Evolutionary conservation across 2,113 vertebrate genomes (phyloP).

Genomic region (Percina caprodes): DNA sequence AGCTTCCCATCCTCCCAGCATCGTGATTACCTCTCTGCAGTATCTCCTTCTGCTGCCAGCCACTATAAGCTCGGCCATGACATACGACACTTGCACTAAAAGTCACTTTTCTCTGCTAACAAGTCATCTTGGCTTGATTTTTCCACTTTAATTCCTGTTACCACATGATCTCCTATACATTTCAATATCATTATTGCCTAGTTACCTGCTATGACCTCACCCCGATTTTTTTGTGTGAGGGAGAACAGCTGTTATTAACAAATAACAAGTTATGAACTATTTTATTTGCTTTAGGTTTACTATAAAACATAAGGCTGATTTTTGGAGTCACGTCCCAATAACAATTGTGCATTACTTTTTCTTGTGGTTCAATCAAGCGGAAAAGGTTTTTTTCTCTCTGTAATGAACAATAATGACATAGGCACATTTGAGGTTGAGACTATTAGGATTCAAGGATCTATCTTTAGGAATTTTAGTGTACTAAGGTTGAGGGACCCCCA

Average conservation of each 20-base stretch:
- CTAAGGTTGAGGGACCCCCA: neutral
- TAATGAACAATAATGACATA: neutral
- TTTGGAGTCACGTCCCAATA: neutral
- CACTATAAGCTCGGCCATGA: constrained; percentile 44
- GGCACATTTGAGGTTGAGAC: neutral
- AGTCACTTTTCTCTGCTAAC: constrained; percentile 18
- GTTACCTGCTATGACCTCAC: neutral
- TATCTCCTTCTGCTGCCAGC: constrained; percentile 57
- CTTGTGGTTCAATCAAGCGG: neutral
- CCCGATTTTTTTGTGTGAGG: neutral
- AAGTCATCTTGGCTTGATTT: neutral
- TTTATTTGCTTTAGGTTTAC: neutral
- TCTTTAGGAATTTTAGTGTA: neutral
- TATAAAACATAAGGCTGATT: neutral
- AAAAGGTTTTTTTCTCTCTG: neutral
- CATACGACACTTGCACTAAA: constrained; percentile 41
- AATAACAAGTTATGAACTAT: neutral
- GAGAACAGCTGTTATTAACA: neutral
- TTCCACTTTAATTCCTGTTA: neutral
- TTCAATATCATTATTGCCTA: neutral
- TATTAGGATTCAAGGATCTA: neutral
- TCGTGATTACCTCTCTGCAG: constrained; percentile 76
- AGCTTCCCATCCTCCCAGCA: constrained; percentile 70
- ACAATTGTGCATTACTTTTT: neutral
- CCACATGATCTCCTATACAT: no score